These are phyloP conservation scores for Heliconius aoede DNA, from an alignment of 2,888 invertebrate species.

Conservation along the genomic window DNA sequence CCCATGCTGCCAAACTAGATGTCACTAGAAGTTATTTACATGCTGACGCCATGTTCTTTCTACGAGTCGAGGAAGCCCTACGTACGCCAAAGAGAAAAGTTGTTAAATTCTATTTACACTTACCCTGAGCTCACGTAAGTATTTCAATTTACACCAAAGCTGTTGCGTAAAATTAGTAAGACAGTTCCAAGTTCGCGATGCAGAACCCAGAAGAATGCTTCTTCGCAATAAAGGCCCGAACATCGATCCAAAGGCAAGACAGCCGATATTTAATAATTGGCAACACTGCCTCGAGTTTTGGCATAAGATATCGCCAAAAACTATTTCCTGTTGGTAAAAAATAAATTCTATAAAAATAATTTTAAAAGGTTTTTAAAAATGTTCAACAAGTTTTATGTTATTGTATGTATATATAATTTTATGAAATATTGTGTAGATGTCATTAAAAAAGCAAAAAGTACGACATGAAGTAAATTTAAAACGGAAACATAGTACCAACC, in stretches of 20 bases:
- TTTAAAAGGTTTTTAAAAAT: constrained; percentile 13
- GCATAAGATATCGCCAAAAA: constrained; percentile 51
- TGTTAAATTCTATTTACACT: constrained; percentile 61
- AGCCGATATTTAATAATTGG: constrained; percentile 69
- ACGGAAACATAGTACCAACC: constrained; percentile 3
- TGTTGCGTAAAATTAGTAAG: constrained; percentile 84
- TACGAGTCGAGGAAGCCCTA: constrained; percentile 73
- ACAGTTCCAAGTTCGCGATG: constrained; percentile 88
- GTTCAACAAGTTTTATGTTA: background rate
- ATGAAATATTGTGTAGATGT: background rate
- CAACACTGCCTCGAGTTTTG: constrained; percentile 62
- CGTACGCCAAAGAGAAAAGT: constrained; percentile 55
- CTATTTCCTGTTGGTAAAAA: constrained; percentile 47
- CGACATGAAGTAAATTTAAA: constrained; percentile 1
- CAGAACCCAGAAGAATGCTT: constrained; percentile 87
- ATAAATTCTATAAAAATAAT: background rate
- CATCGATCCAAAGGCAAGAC: constrained; percentile 86
- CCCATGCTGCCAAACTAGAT: constrained; percentile 57
- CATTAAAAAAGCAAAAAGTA: constrained; percentile 6
- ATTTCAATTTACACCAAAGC: constrained; percentile 85
- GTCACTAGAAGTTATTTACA: constrained; percentile 77
- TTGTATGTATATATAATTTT: background rate
- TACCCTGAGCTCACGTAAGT: constrained; percentile 80
- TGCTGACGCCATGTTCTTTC: constrained; percentile 82
- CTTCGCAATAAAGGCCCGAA: constrained; percentile 86